Evolutionary conservation across 2,113 vertebrate species (phyloP).

Genomic region (Brienomyrus brachyistius): DNA sequence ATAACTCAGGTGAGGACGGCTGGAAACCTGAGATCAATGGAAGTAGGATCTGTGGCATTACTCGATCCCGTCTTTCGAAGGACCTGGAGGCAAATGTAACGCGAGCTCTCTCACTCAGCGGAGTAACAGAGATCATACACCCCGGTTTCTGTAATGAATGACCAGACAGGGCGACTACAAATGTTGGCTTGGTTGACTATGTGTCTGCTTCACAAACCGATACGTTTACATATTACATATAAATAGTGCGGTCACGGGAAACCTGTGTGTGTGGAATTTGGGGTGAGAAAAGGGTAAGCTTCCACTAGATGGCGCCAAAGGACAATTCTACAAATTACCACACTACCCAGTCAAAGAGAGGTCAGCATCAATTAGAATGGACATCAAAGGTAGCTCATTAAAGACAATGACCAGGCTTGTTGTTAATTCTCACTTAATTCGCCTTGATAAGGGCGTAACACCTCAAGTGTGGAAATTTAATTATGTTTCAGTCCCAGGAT

Average conservation of each 20-base stretch:
- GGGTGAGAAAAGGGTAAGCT: not conserved
- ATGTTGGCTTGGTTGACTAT: not conserved
- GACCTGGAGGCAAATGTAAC: not conserved
- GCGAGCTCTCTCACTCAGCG: not conserved
- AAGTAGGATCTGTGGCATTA: not conserved
- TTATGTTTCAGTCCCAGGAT: not conserved
- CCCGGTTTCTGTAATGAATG: not conserved
- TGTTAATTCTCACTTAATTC: conserved; percentile 2
- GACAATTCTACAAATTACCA: not conserved
- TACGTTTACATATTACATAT: not conserved
- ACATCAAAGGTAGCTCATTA: not conserved
- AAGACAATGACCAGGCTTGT: not conserved
- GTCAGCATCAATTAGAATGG: not conserved
- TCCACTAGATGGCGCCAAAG: conserved; percentile 17
- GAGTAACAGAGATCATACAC: not conserved
- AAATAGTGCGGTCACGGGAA: not conserved
- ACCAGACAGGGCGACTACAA: not conserved
- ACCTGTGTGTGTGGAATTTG: not conserved
- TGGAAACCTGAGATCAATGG: not conserved
- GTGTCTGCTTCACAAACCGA: not conserved
- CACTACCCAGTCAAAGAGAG: not conserved
- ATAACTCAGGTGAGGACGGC: not conserved
- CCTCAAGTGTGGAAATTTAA: not conserved
- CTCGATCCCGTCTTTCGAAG: not conserved
- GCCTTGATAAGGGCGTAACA: not conserved